Percentiles rank a stretch among this genome's conserved stretches.
phyloP scores from a whole-genome alignment of 2,113 vertebrate genomes.

The Nestor notabilis region DNA sequence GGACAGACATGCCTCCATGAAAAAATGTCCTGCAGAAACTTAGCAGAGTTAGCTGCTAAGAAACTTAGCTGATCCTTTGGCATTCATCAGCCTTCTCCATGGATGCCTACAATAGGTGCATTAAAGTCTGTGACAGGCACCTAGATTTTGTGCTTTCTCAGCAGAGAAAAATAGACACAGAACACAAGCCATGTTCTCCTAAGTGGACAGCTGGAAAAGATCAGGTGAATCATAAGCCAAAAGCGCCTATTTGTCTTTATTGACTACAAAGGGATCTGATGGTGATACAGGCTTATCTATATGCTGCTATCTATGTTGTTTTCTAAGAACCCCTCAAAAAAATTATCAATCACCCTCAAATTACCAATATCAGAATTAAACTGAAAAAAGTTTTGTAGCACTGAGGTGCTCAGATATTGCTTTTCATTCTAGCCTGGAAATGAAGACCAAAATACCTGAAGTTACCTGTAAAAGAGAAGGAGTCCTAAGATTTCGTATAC shows the following conservation, averaged over 20 bases:
- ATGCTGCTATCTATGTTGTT: neutral
- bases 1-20: neutral
- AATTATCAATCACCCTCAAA: neutral
- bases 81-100: neutral
- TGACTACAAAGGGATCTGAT: neutral
- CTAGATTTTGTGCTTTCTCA: neutral
- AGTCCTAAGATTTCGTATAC: neutral
- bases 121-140: neutral
- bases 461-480: neutral
- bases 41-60: neutral
- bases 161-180: neutral
- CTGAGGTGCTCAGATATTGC: neutral
- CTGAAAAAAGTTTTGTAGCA: neutral
- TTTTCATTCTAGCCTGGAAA: neutral
- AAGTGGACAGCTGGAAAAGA: neutral
- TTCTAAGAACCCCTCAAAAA: neutral
- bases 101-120: neutral
- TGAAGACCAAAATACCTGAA: neutral
- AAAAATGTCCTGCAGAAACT: neutral
- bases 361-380: neutral
- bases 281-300: neutral
- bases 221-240: neutral
- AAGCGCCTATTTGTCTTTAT: neutral
- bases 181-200: neutral
- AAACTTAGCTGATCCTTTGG: neutral